phyloP scores from a whole-genome alignment of 2,797 vertebrate genomes.

The Poecile montanus region DNA sequence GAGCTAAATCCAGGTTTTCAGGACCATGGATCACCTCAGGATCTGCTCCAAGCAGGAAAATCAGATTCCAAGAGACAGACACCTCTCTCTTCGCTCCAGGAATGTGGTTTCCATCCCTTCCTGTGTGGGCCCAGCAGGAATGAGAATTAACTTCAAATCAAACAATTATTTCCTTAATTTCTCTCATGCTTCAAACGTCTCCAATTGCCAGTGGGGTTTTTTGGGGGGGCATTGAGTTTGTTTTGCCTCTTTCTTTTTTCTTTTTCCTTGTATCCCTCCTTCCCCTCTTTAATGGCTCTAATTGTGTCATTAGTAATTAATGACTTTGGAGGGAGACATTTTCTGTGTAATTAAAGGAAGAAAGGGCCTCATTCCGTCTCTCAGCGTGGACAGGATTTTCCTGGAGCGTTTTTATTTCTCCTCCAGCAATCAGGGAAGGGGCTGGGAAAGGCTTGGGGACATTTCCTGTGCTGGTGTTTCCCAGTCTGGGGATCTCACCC shows the following conservation, averaged over 20 bases:
- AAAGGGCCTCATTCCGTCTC: not conserved
- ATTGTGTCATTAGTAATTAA: constrained; percentile 72
- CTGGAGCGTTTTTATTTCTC: not conserved
- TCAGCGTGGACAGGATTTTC: not conserved
- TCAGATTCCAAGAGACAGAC: not conserved
- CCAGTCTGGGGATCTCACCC: not conserved
- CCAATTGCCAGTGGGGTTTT: not conserved
- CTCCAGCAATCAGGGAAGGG: not conserved
- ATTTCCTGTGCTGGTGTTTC: not conserved
- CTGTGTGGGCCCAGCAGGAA: not conserved
- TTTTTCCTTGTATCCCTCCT: not conserved
- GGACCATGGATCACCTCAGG: accelerated
- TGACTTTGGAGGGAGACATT: constrained; percentile 54
- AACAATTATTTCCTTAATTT: constrained; percentile 38
- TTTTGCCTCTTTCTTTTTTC: not conserved
- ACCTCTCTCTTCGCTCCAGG: not conserved
- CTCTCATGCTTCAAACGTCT: not conserved
- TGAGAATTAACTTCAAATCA: not conserved
- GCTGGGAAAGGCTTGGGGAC: not conserved
- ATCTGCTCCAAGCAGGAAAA: not conserved
- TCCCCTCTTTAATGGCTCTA: not conserved
- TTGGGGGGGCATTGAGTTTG: not conserved
- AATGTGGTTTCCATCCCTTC: not conserved
- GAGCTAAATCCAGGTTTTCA: not conserved
- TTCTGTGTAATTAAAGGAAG: constrained; percentile 60